These are phyloP conservation scores for Vesta saturnalis DNA, from an alignment of 2,888 invertebrate genomes.

Conservation along the genomic window DNA sequence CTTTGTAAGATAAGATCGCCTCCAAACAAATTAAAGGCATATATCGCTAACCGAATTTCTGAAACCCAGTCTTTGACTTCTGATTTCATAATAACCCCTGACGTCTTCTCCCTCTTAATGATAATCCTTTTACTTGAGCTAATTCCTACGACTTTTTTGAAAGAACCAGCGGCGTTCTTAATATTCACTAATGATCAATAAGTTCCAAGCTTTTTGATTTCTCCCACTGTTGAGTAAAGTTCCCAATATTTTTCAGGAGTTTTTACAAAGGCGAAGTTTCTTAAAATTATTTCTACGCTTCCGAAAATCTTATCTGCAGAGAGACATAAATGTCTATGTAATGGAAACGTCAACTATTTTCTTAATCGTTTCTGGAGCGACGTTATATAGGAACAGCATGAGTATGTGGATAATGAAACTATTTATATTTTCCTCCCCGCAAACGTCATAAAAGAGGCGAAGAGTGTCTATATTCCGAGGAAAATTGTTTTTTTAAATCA, in stretches of 20 bases:
- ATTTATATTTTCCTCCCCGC: conserved; percentile 20
- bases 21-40: no score
- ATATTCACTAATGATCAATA: no score
- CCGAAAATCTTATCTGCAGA: conserved; percentile 25
- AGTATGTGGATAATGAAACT: conserved; percentile 9
- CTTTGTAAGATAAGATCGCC: no score
- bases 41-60: no score
- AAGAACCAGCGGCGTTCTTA: neutral
- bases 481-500: conserved; percentile 32
- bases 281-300: conserved; percentile 22
- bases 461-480: conserved; percentile 12
- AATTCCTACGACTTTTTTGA: neutral
- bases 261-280: conserved; percentile 13
- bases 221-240: no score
- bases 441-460: conserved; percentile 20
- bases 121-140: neutral
- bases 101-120: neutral
- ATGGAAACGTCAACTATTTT: conserved; percentile 6
- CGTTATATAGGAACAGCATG: no score
- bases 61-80: no score
- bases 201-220: no score
- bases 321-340: conserved; percentile 20
- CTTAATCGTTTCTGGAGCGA: conserved; percentile 17
- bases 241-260: neutral
- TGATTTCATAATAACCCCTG: neutral